phyloP scores from a whole-genome alignment of 1,140 invertebrate species.

The Luehdorfia chinensis region DNA sequence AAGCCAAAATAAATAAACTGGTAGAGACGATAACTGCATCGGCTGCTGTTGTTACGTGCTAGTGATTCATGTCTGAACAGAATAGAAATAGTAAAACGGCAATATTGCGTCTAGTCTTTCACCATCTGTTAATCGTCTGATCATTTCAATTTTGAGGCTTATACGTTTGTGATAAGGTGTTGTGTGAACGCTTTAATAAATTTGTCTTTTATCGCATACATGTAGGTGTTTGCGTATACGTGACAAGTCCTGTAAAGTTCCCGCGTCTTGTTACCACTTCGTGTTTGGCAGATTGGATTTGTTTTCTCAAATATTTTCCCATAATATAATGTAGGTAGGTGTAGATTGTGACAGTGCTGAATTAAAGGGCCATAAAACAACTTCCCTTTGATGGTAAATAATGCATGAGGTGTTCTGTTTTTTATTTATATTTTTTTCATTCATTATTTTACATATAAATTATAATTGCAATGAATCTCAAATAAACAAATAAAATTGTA shows the following conservation, averaged over 20 bases:
- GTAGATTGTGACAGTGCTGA: too few species aligned
- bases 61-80: conserved; percentile 38
- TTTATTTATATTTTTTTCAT: too few species aligned
- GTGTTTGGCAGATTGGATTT: conserved; percentile 63
- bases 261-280: conserved; percentile 48
- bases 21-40: conserved; percentile 32
- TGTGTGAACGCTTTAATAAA: background rate
- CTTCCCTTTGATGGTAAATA: too few species aligned
- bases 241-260: conserved; percentile 53
- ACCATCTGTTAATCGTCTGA: conserved; percentile 7
- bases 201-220: conserved; percentile 20
- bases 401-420: too few species aligned
- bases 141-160: background rate
- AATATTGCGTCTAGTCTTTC: conserved; percentile 17
- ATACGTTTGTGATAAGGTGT: background rate
- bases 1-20: too few species aligned
- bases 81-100: conserved; percentile 38
- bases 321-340: too few species aligned
- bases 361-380: too few species aligned
- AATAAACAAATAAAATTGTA: too few species aligned
- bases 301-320: conserved; percentile 54
- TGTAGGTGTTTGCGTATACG: conserved; percentile 29
- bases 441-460: too few species aligned
- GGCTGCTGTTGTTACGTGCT: conserved; percentile 28
- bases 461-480: too few species aligned